Percentiles rank a stretch among this genome's conserved stretches.
Conservation (phyloP, 2,888 invertebrate genomes). For the Tetragonisca angustula region DNA sequence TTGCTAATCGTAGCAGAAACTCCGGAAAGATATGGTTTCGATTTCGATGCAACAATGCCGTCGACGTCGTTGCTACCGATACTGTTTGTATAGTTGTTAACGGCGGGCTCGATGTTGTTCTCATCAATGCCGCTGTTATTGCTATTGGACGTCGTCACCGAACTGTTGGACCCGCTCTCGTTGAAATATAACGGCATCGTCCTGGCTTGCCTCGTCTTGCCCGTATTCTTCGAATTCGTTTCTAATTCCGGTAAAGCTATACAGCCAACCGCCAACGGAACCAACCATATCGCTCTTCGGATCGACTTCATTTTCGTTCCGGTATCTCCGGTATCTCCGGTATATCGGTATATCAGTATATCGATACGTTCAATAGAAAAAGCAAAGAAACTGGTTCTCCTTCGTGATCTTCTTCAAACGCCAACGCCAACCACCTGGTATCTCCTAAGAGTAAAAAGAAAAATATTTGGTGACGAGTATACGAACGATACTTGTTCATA, state of each 20-base stretch:
- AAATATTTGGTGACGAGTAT: not conserved
- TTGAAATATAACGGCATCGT: slow-evolving; percentile 55
- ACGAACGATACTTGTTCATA: not conserved
- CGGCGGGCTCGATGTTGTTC: not conserved
- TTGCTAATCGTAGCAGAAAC: not conserved
- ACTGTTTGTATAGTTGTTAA: not conserved
- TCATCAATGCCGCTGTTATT: no score
- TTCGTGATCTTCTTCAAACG: not conserved
- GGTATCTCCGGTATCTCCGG: not conserved
- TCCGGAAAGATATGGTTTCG: not conserved
- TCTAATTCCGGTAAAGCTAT: slow-evolving; percentile 73
- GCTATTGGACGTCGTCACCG: not conserved
- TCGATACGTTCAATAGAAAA: not conserved
- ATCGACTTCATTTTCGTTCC: slow-evolving; percentile 68
- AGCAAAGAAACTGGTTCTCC: not conserved
- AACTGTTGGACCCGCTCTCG: not conserved
- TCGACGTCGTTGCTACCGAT: not conserved
- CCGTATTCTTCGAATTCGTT: slow-evolving; percentile 56
- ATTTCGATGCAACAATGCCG: not conserved
- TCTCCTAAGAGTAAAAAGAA: not conserved
- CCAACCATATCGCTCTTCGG: slow-evolving; percentile 54
- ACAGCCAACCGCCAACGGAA: slow-evolving; percentile 68
- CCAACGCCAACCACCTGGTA: not conserved
- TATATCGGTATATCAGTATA: no score
- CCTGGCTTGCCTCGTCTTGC: slow-evolving; percentile 70